Base-by-base conservation (phyloP, 2,888 invertebrate genomes). In the Cephus pygmeus region DNA sequence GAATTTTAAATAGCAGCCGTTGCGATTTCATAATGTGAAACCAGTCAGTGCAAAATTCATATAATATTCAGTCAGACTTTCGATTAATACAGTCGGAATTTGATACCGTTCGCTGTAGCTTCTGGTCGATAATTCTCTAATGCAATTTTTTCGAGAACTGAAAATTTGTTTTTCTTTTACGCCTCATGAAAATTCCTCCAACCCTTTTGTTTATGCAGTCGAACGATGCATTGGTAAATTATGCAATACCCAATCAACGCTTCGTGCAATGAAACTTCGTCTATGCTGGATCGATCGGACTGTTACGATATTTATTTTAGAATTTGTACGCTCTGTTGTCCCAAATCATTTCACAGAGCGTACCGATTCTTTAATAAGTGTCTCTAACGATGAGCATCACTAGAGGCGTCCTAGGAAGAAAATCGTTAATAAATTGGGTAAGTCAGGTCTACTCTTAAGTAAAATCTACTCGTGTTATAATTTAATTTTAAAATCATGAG, bases 311-410 rank as follows among this genome's bases (percentile, higher is more conserved):
- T 92, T 91, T 89, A 92, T 91, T 92, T 92, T 92, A 92, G 92
- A 92, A 92, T 92, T 92, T 92, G 92, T 92, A 92, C 92, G 92
- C 92, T 92, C 92, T 92, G 92, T 91, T 91, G 92, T 92, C 90
- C 88, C 82, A 84, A 88, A 87, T 81, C 87, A 91, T 91, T 89
- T 92, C 92, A 92, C 92, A 92, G 92, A 92, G 91, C 92, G 91
- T 92, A 92, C 91, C 87, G 92, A 92, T 92, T 92, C 92, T 92
- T 91, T 90, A 90, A 92, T 92, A 90, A 91, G 90, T 91, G 88
- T 85, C 89, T 86, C 84, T 79, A 87, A 88, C 86, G 84, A 87
- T 86, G 82, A 83, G n/a, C 90, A 87, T 73, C 73, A 75, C 71
- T 34, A 6, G 23, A 56, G 12, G 9, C 40, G 23, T 56, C 40